A percentile compares a stretch with the other conserved stretches of the same genome.
These are phyloP conservation scores for Manis crassicaudata DNA, from an alignment of 2,797 vertebrate genomes.

Conservation along the genomic window DNA sequence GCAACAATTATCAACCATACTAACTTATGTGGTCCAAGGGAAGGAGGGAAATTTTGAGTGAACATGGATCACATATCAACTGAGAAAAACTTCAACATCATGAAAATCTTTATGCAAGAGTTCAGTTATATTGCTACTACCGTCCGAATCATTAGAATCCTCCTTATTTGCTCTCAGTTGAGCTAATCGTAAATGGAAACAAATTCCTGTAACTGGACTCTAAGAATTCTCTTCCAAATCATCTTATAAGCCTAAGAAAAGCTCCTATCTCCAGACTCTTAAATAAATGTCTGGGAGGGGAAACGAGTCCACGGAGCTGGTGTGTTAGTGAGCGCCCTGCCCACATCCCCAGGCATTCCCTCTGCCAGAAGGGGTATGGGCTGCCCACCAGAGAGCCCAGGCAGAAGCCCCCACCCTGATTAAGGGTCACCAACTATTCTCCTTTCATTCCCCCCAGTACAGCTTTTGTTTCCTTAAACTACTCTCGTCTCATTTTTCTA, in stretches of 20 bases:
- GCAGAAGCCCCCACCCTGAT: neutral
- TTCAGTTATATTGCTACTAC: neutral
- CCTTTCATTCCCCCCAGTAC: neutral
- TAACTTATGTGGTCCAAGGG: neutral
- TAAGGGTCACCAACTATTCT: neutral
- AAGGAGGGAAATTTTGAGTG: neutral
- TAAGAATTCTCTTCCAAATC: neutral
- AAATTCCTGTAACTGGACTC: neutral
- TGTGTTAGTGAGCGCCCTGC: neutral
- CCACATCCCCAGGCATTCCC: neutral
- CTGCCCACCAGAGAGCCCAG: neutral
- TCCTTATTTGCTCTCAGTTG: neutral
- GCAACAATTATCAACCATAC: neutral
- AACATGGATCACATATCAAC: neutral
- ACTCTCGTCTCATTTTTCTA: neutral
- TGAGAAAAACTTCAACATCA: neutral
- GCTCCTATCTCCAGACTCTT: neutral
- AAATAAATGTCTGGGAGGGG: neutral
- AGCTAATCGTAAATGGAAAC: neutral
- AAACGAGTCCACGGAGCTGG: neutral
- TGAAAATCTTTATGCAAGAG: neutral
- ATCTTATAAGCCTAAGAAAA: constrained; percentile 12
- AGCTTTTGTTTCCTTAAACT: neutral
- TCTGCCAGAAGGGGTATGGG: neutral
- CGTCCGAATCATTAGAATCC: neutral